Evolutionary conservation across 2,113 vertebrate species (phyloP).

Genomic region (Cebus imitator): DNA sequence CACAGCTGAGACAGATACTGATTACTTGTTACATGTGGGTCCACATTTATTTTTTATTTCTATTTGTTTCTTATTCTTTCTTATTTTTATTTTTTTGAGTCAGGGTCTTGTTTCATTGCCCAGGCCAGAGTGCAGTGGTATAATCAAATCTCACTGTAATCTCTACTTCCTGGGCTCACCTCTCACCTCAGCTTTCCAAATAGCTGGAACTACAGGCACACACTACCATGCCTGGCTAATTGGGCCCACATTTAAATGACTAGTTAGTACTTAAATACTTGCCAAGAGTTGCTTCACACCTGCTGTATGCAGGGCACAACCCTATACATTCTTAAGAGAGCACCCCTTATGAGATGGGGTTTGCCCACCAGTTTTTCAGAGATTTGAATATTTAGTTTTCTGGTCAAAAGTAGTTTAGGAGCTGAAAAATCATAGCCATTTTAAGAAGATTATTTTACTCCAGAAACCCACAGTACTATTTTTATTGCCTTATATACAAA

Average conservation of each 20-base stretch:
- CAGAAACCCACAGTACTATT: not conserved
- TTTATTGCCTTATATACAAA: not conserved
- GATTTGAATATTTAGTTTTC: not conserved
- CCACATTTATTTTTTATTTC: not conserved
- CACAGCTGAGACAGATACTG: not conserved
- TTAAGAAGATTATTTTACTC: not conserved
- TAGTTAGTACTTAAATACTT: not conserved
- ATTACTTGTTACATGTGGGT: not conserved
- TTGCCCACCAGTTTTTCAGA: not conserved
- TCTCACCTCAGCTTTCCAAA: no score
- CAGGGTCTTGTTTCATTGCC: no score
- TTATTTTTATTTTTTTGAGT: no score
- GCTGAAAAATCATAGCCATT: conserved; percentile 2
- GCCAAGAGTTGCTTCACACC: not conserved
- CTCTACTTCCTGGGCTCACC: no score
- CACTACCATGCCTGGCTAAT: no score
- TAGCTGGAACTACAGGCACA: no score
- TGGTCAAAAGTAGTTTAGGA: not conserved
- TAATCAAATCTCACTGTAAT: no score
- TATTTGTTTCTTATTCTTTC: no score
- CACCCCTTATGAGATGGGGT: not conserved
- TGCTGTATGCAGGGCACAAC: not conserved
- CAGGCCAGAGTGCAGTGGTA: no score
- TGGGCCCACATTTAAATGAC: not conserved
- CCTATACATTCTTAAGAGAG: not conserved